Evolutionary conservation across 2,888 invertebrate genomes (phyloP).

Genomic region (Cartodere bifasciata): DNA sequence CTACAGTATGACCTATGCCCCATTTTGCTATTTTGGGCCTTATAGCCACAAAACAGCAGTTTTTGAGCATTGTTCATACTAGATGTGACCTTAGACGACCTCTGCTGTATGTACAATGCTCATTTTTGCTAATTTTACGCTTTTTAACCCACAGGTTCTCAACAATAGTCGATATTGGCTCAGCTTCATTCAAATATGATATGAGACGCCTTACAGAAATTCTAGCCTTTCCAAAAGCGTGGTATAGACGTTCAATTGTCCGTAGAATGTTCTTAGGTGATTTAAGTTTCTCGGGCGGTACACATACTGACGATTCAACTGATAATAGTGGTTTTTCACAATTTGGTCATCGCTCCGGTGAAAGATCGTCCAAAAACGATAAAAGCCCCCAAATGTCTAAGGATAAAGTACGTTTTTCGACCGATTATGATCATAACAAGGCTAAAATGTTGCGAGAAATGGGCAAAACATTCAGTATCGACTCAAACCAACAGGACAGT

Average conservation of each 20-base stretch:
- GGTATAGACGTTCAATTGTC: conserved; percentile 93
- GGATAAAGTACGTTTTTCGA: no score
- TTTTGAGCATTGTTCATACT: no score
- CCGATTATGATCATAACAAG: no score
- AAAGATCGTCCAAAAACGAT: no score
- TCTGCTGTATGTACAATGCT: no score
- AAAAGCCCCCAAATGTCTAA: no score
- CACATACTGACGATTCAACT: conserved; percentile 25
- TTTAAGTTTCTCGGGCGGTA: conserved; percentile 47
- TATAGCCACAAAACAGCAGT: no score
- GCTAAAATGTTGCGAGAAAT: conserved; percentile 43
- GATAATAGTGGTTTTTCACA: conserved; percentile 17
- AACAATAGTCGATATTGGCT: conserved; percentile 92
- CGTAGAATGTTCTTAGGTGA: conserved; percentile 88
- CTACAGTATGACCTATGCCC: no score
- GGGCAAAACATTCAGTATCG: conserved; percentile 42
- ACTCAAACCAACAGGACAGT: conserved; percentile 36
- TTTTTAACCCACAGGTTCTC: no score
- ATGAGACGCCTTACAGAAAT: conserved; percentile 96
- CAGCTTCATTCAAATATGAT: conserved; percentile 95
- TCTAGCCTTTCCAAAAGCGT: conserved; percentile 94
- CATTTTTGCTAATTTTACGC: no score
- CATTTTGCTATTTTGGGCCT: no score
- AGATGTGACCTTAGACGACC: no score
- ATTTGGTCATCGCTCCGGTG: conserved; percentile 14